Percentiles rank a stretch among this genome's conserved stretches.
phyloP scores from a whole-genome alignment of 2,888 invertebrate species.

The Amiota mariae region DNA sequence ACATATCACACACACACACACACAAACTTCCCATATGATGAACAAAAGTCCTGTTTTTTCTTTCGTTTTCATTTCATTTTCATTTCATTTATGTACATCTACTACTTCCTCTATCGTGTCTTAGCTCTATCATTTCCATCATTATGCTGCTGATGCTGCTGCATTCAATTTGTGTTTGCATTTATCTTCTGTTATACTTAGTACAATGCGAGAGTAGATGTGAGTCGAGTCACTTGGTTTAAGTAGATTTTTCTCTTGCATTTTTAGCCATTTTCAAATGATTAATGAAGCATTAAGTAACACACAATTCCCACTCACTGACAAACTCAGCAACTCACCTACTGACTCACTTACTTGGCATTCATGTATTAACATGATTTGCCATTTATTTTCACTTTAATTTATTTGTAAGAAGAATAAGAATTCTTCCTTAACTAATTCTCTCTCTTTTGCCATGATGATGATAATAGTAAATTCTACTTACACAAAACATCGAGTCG shows the following conservation, averaged over 20 bases:
- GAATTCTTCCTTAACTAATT: too few relatives aligned
- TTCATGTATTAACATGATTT: constrained; percentile 15
- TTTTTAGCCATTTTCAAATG: constrained; percentile 19
- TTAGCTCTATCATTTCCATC: constrained; percentile 24
- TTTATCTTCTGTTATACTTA: constrained; percentile 39
- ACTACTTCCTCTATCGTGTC: constrained; percentile 17
- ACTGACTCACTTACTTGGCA: background rate
- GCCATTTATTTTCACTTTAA: constrained; percentile 23
- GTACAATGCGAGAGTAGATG: background rate
- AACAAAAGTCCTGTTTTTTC: background rate
- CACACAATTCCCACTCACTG: background rate
- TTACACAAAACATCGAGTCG: constrained; percentile 80
- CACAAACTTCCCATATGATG: too few relatives aligned
- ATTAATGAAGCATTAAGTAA: constrained; percentile 31
- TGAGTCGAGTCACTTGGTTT: constrained; percentile 6
- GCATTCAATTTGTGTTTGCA: constrained; percentile 40
- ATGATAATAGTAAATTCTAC: constrained; percentile 60
- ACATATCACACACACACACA: background rate
- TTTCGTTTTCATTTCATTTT: constrained; percentile 11
- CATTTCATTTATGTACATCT: background rate
- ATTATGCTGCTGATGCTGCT: constrained; percentile 22
- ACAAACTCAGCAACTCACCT: background rate
- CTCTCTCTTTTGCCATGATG: too few relatives aligned
- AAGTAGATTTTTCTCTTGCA: constrained; percentile 19
- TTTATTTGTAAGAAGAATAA: background rate